Percentiles rank a stretch among this genome's conserved stretches.
phyloP scores from a whole-genome alignment of 2,113 vertebrate species.

The Orientallactaga bullata region DNA sequence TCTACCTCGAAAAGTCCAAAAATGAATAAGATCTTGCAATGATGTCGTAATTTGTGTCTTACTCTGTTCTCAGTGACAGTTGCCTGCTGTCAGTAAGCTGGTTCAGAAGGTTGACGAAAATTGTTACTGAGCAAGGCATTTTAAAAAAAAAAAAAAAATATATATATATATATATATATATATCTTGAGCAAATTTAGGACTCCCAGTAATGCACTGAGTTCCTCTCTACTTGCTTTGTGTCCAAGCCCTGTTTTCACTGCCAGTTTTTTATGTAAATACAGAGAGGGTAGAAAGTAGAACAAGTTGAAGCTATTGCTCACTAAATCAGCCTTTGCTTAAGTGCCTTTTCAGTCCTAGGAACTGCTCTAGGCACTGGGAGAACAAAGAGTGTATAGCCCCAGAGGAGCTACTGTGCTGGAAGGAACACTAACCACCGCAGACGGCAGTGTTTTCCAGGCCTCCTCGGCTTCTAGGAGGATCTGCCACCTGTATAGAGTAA shows the following conservation, averaged over 20 bases:
- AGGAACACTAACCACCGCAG: neutral
- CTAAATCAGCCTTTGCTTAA: neutral
- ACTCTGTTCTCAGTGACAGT: constrained; percentile 89
- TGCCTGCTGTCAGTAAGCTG: constrained; percentile 90
- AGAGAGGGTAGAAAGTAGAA: neutral
- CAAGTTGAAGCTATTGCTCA: neutral
- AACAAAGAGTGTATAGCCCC: neutral
- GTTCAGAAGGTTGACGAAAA: constrained; percentile 86
- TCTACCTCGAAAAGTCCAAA: neutral
- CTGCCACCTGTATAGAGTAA: neutral
- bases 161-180: too few relatives aligned
- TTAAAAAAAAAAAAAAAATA: constrained; percentile 20
- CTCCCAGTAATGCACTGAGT: neutral
- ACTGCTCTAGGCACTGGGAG: neutral
- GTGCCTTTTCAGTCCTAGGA: neutral
- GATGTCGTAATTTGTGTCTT: constrained; percentile 93
- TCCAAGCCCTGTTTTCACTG: neutral
- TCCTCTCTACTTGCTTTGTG: neutral
- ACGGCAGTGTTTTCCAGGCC: neutral
- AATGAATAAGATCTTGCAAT: constrained; percentile 81
- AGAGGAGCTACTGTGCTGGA: neutral
- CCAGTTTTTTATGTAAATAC: neutral
- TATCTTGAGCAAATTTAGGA: neutral
- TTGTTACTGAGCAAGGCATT: constrained; percentile 87
- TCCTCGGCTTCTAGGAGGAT: neutral